Evolutionary conservation across 2,888 invertebrate genomes (phyloP).

Genomic region (Caenorhabditis plicata): DNA sequence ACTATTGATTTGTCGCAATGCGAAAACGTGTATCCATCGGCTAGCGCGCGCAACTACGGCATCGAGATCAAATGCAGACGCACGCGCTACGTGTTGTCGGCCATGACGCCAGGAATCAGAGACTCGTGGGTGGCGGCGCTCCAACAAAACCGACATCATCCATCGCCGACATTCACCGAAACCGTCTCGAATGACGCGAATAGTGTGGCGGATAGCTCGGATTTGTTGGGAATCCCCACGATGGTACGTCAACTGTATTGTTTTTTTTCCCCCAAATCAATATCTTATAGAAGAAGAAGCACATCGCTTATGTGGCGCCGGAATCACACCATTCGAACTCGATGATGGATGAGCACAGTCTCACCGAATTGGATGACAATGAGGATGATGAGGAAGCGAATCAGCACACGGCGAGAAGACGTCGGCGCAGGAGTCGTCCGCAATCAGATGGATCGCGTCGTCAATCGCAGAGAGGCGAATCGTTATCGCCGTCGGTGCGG

Average conservation of each 20-base stretch:
- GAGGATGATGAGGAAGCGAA: slow-evolving; percentile 3
- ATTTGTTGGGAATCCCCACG: slow-evolving; percentile 47
- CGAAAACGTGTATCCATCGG: slow-evolving; percentile 62
- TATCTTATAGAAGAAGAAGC: slow-evolving; percentile 56
- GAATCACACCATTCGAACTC: slow-evolving; percentile 64
- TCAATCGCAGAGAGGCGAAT: slow-evolving; percentile 5
- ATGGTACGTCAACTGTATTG: neutral
- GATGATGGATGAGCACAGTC: slow-evolving; percentile 60
- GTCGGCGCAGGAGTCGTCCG: slow-evolving; percentile 27
- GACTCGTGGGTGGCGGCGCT: slow-evolving; percentile 63
- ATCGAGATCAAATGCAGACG: slow-evolving; percentile 63
- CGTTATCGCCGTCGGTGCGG: slow-evolving; percentile 57
- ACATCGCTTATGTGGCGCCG: slow-evolving; percentile 66
- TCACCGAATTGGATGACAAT: slow-evolving; percentile 44
- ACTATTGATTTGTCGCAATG: slow-evolving; percentile 62
- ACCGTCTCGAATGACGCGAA: slow-evolving; percentile 54
- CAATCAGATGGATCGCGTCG: slow-evolving; percentile 13
- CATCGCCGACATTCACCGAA: slow-evolving; percentile 61
- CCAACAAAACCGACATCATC: slow-evolving; percentile 54
- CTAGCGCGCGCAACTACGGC: slow-evolving; percentile 61
- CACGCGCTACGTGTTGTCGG: slow-evolving; percentile 59
- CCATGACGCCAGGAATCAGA: slow-evolving; percentile 65
- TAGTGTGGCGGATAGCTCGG: slow-evolving; percentile 58
- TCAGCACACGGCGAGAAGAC: slow-evolving; percentile 16
- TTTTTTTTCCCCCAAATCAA: neutral